These are phyloP conservation scores for Sebastes jordani DNA, from an alignment of 2,797 vertebrate species.

Conservation along the genomic window DNA sequence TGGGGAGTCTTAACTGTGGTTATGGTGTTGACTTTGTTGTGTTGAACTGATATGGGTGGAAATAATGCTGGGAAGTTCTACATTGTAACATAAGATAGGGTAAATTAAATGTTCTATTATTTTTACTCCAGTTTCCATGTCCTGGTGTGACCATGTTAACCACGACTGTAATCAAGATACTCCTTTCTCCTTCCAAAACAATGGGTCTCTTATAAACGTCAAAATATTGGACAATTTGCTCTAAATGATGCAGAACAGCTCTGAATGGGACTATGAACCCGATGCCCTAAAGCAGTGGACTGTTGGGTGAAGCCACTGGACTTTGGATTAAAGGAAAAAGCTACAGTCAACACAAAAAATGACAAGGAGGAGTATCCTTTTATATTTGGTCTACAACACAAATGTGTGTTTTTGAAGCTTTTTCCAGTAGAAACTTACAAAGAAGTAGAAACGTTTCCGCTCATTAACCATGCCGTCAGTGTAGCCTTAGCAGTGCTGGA, in stretches of 20 bases:
- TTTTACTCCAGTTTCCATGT: constrained; percentile 70
- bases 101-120: constrained; percentile 71
- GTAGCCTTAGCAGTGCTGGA: constrained; percentile 47
- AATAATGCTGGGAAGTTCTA: constrained; percentile 55
- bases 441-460: neutral
- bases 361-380: neutral
- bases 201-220: constrained; percentile 22
- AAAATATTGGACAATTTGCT: constrained; percentile 17
- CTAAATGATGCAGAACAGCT: constrained; percentile 15
- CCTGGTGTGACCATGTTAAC: constrained; percentile 47
- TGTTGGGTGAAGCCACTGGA: constrained; percentile 8
- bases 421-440: constrained; percentile 8
- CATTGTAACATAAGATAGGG: constrained; percentile 59
- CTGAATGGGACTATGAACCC: constrained; percentile 13
- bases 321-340: constrained; percentile 2
- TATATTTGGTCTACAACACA: neutral
- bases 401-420: neutral
- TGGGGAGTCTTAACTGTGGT: constrained; percentile 41
- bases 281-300: neutral
- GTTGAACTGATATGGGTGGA: constrained; percentile 42
- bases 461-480: constrained; percentile 12
- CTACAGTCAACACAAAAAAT: neutral
- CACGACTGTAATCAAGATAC: constrained; percentile 38
- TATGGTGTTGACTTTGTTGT: constrained; percentile 34
- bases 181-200: constrained; percentile 28